Percentiles rank a stretch among this genome's conserved stretches.
Evolutionary conservation across 2,113 vertebrate species (phyloP).

Genomic region (Anoplopoma fimbria): DNA sequence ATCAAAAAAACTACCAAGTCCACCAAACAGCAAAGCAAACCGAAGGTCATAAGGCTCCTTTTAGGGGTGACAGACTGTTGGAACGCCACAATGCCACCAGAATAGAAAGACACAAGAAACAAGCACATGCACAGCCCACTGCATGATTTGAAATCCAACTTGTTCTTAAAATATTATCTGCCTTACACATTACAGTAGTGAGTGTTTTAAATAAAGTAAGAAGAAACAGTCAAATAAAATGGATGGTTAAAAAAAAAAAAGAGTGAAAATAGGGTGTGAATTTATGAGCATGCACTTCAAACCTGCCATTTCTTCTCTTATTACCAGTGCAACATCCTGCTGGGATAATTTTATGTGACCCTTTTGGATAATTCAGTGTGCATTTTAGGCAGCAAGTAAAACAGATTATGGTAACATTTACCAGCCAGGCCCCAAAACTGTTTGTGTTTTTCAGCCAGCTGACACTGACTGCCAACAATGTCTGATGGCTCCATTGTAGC

Average conservation of each 20-base stretch:
- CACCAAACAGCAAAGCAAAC: neutral
- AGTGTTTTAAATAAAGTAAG: too few species aligned
- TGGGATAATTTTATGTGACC: slow-evolving; percentile 42
- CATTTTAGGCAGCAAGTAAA: slow-evolving; percentile 37
- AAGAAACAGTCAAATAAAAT: too few species aligned
- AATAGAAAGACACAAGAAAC: neutral
- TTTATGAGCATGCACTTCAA: neutral
- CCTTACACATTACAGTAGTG: too few species aligned
- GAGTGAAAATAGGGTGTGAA: neutral
- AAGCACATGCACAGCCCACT: neutral
- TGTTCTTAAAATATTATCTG: too few species aligned
- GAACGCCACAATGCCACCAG: neutral
- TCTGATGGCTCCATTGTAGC: slow-evolving; percentile 3
- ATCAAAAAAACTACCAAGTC: too few species aligned
- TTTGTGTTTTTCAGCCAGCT: slow-evolving; percentile 40
- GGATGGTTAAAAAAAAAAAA: too few species aligned
- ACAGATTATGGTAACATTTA: slow-evolving; percentile 39
- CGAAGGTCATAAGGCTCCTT: neutral
- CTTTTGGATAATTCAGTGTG: slow-evolving; percentile 17
- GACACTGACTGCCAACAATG: slow-evolving; percentile 34
- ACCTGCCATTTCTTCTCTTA: slow-evolving; percentile 13
- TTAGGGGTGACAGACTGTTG: neutral
- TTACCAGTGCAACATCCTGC: slow-evolving; percentile 34
- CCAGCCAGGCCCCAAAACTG: slow-evolving; percentile 36
- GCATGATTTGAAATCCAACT: neutral